These are phyloP conservation scores for Mixornis gularis DNA, from an alignment of 2,113 vertebrate species.

Conservation along the genomic window DNA sequence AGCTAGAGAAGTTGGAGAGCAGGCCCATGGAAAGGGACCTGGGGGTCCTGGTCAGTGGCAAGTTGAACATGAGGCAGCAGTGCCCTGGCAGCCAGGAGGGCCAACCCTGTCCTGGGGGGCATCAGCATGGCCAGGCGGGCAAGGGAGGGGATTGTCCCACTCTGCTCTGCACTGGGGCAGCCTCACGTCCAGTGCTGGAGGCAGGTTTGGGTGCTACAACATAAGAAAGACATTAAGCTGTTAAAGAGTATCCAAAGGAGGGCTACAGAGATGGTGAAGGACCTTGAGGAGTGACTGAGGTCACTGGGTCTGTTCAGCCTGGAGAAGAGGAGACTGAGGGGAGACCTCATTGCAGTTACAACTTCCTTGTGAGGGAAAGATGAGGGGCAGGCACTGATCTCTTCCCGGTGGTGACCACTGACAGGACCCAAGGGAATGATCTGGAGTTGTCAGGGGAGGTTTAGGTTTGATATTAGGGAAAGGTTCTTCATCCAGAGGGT, in stretches of 20 bases:
- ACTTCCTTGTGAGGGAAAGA: neutral
- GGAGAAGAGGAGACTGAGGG: neutral
- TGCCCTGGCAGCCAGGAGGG: neutral
- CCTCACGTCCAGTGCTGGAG: neutral
- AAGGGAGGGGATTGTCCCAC: neutral
- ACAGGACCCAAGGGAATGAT: neutral
- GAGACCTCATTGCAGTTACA: neutral
- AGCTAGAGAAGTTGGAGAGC: neutral
- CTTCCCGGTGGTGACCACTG: no score
- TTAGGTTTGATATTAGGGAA: neutral
- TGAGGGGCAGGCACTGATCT: neutral
- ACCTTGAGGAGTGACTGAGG: rapidly evolving
- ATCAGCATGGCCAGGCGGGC: rapidly evolving
- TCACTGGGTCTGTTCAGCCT: neutral
- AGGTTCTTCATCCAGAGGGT: neutral
- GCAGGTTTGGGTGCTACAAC: rapidly evolving
- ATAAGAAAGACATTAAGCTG: rapidly evolving
- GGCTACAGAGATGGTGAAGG: rapidly evolving
- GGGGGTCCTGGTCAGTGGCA: rapidly evolving
- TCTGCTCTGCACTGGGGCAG: rapidly evolving
- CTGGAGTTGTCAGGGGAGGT: neutral
- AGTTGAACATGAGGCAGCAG: rapidly evolving
- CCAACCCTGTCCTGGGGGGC: rapidly evolving
- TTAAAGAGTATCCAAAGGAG: neutral
- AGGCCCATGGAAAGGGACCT: neutral